Evolutionary conservation across 2,888 invertebrate species (phyloP), one percentile per base, ranked within the genome.

Genomic region (Encarsia formosa): DNA sequence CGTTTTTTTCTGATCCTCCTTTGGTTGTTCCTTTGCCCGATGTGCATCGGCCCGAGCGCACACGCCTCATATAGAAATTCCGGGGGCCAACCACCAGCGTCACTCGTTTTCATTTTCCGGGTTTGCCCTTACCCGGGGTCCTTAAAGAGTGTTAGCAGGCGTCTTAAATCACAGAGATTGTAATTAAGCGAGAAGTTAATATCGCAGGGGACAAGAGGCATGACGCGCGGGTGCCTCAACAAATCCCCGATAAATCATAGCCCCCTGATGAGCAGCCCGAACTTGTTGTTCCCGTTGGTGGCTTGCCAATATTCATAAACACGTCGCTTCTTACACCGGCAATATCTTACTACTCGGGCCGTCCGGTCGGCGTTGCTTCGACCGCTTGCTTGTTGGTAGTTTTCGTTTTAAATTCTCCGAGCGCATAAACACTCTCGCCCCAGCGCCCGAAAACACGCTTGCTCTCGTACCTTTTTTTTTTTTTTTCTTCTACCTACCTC

Each of bases 121-220:
- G 5, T 11, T 18, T 15, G 38, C 19, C 4, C 13, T 4, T 65
- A 64, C 64, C 61, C 61, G 66, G 34, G 63, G 50, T n/a, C n/a
- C n/a, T n/a, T n/a, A n/a, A n/a, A n/a, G n/a, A n/a, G n/a, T n/a
- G n/a, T n/a, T n/a, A n/a, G n/a, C n/a, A n/a, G n/a, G n/a, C 26
- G 34, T 65, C 73, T 71, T 74, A 74, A 74, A 74, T 74, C 73
- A 74, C 66, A 69, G 66, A 70, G 70, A 70, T 73, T 71, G 73
- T 74, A 74, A 74, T 74, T 74, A 74, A 74, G 73, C 69, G 73
- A 73, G 8, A 26, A 6, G 26, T 11, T 11, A 26, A 26, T 8
- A 26, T 11, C 11, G 26, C 26, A 8, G 26, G 34, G n/a, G 32
- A 4, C n/a, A 32, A 8, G 32, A 32, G n/a, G 32, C 32, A 13